Evolutionary conservation across 2,888 invertebrate genomes (phyloP).

Genomic region (Cryptocheilus praepositus): DNA sequence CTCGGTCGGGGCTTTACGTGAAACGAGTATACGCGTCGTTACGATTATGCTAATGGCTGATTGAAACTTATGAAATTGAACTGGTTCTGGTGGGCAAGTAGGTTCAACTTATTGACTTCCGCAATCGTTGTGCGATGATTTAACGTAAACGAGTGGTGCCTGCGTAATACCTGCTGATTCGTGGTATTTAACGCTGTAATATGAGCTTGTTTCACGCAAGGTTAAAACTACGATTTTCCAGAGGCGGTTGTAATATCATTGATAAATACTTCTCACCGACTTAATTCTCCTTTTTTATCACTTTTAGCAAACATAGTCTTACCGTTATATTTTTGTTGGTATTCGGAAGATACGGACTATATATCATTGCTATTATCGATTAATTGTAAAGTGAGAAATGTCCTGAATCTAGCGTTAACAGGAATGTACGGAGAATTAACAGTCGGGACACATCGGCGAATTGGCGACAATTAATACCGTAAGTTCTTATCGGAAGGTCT

Average conservation of each 20-base stretch:
- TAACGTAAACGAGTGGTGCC: constrained; percentile 48
- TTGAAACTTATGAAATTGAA: constrained; percentile 58
- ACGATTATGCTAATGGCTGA: constrained; percentile 60
- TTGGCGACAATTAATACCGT: constrained; percentile 66
- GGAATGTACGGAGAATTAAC: neutral
- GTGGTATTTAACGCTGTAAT: constrained; percentile 56
- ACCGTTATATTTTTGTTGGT: too few species aligned
- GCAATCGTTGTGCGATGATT: constrained; percentile 48
- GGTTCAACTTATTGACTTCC: constrained; percentile 55
- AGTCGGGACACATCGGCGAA: constrained; percentile 29
- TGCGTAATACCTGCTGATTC: constrained; percentile 24
- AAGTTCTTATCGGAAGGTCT: constrained; percentile 65
- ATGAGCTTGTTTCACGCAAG: constrained; percentile 44
- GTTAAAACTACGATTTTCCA: constrained; percentile 30
- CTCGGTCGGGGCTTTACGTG: constrained; percentile 16
- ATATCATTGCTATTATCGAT: too few species aligned
- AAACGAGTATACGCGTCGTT: too few species aligned
- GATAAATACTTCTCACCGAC: too few species aligned
- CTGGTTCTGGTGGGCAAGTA: constrained; percentile 48
- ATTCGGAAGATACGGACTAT: too few species aligned
- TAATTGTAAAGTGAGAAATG: too few species aligned
- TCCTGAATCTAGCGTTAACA: too few species aligned
- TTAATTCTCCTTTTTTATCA: too few species aligned
- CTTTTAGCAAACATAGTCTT: too few species aligned
- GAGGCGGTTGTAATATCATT: constrained; percentile 9